Base-by-base conservation (phyloP, 2,797 vertebrate genomes). In the Argentina silus region DNA sequence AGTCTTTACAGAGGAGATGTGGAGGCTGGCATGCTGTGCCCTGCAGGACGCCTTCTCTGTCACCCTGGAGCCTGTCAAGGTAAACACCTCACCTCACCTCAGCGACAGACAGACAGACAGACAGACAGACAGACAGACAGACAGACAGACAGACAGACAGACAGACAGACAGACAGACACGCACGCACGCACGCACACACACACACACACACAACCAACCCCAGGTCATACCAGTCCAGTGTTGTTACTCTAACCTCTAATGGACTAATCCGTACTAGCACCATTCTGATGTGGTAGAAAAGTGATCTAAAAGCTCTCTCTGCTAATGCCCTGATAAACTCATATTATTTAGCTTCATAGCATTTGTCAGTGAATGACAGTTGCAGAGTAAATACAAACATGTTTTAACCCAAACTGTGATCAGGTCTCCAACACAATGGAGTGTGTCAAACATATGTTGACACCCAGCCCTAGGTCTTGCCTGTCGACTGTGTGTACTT, bases 1-100 rank as follows among this genome's bases (percentile, higher is more conserved):
- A 0, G 96, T 97, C 80, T 98, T 99, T 83, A 97, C 96, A 0
- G 97, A 99, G 67, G 98, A 99, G 77, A 99, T 99, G 98, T 99
- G 98, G 98, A 92, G 97, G 72, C 90, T 99, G 69, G 96, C 98
- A 0, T 98, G 97, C 87, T 98, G 96, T 14, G 97, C 98, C 4
- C 92, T 99, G 82, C 97, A 98, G 88, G 96, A 99, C 0, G 98
- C 97, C 0, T 99, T 99, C 86, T 97, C 97, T 6, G 96, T 95
- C 36, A 99, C 98, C 0, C 85, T 99, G 59, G 96, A 98, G 81
- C 98, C 97, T 0, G 97, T 99, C 76, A 99, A 99, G 97, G 98
- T 99, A 91, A 81, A 14, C 9, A 21, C 45, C 23, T 47, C n/a
- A n/a, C n/a, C n/a, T n/a, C n/a, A n/a, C n/a, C n/a, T n/a, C n/a